These are phyloP conservation scores for Bombus cullumanus DNA, from an alignment of 1,140 invertebrate genomes.

Conservation along the genomic window DNA sequence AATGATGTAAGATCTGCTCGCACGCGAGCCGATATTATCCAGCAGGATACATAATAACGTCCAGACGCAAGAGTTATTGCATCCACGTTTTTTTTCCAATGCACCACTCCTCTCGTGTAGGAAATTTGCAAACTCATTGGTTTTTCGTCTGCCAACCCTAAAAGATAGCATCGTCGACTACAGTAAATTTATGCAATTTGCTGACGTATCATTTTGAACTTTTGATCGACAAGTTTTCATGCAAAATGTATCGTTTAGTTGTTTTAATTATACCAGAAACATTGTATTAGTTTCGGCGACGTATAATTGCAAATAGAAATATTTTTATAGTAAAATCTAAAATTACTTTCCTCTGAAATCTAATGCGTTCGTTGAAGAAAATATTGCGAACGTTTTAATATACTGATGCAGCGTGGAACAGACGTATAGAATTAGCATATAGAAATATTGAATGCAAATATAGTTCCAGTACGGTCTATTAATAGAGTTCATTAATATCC, in stretches of 20 bases:
- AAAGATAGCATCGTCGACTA: background rate
- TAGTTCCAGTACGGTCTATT: background rate
- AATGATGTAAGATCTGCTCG: slow-evolving; percentile 41
- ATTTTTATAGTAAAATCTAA: background rate
- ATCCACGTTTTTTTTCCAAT: background rate
- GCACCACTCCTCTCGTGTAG: background rate
- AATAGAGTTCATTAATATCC: slow-evolving; percentile 27
- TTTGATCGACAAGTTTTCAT: too few relatives aligned
- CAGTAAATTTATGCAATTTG: background rate
- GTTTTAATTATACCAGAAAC: too few relatives aligned
- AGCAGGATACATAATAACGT: slow-evolving; percentile 40
- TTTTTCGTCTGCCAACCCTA: background rate
- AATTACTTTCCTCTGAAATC: background rate
- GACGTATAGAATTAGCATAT: slow-evolving; percentile 2
- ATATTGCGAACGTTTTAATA: background rate
- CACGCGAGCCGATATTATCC: slow-evolving; percentile 58
- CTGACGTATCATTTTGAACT: too few relatives aligned
- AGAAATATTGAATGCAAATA: background rate
- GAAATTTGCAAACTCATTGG: background rate
- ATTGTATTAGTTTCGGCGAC: too few relatives aligned
- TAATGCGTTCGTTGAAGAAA: background rate
- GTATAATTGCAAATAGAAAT: background rate
- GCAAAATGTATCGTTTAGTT: background rate
- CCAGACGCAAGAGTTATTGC: slow-evolving; percentile 25
- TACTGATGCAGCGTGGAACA: rapidly evolving